These are phyloP conservation scores for Salarias fasciatus DNA, from an alignment of 2,797 vertebrate genomes.

Conservation along the genomic window DNA sequence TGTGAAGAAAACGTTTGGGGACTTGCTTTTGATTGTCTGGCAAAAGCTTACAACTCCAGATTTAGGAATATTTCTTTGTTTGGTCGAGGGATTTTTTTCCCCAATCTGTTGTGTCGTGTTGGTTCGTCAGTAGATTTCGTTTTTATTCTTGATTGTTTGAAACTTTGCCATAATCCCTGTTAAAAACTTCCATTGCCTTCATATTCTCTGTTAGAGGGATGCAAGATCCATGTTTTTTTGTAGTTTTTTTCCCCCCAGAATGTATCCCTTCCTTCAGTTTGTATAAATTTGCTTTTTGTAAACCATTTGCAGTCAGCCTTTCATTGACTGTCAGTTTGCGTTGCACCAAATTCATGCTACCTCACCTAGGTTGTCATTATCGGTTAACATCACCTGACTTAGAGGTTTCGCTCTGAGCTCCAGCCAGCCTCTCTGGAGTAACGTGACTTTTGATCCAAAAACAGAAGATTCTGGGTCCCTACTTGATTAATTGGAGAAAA, in stretches of 20 bases:
- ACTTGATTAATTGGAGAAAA: conserved; percentile 5
- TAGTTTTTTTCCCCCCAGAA: too few relatives aligned
- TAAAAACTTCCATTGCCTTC: neutral
- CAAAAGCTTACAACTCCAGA: conserved; percentile 3
- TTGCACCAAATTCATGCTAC: conserved; percentile 29
- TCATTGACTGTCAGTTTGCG: conserved; percentile 29
- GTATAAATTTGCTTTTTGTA: neutral
- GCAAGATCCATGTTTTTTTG: neutral
- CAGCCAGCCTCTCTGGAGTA: neutral
- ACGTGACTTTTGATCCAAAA: neutral
- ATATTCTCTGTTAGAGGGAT: neutral
- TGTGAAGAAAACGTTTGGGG: neutral
- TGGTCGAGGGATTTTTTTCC: neutral
- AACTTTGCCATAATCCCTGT: neutral
- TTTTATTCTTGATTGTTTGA: neutral
- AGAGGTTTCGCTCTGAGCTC: conserved; percentile 1
- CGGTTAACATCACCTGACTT: conserved; percentile 20
- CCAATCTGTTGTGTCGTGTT: too few relatives aligned
- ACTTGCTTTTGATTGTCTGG: conserved; percentile 5
- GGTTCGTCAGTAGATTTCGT: too few relatives aligned
- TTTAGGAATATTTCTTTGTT: too few relatives aligned
- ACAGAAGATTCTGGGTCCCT: conserved; percentile 1
- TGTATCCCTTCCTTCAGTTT: conserved; percentile 7
- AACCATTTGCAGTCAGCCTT: too few relatives aligned
- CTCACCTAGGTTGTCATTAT: conserved; percentile 34